A percentile compares a stretch with the other conserved stretches of the same genome.
phyloP scores from a whole-genome alignment of 2,888 invertebrate species.

The Perizoma affinitatum region DNA sequence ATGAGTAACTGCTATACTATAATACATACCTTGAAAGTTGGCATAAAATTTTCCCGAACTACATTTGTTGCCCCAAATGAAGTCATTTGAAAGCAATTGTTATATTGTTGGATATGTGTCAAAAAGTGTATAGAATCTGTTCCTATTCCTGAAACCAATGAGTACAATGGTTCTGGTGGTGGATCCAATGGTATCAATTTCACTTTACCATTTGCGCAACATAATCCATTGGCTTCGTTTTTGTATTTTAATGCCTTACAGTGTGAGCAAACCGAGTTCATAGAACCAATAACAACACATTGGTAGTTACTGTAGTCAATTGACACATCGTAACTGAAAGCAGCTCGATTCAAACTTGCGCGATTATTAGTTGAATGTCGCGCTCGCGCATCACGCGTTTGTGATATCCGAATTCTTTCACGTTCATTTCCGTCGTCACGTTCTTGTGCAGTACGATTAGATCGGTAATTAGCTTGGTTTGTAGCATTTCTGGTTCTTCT shows the following conservation, averaged over 20 bases:
- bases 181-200: slow-evolving; percentile 44
- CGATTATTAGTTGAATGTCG: too few species aligned
- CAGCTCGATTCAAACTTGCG: too few species aligned
- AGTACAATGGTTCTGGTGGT: slow-evolving; percentile 45
- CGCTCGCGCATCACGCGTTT: too few species aligned
- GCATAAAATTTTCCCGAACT: slow-evolving; percentile 40
- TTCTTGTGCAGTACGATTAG: too few species aligned
- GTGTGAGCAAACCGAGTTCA: slow-evolving; percentile 39
- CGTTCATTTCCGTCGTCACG: too few species aligned
- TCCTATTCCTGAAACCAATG: slow-evolving; percentile 44
- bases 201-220: slow-evolving; percentile 46
- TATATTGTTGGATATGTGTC: slow-evolving; percentile 46
- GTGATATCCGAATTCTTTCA: too few species aligned
- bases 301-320: not conserved
- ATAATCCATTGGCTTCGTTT: slow-evolving; percentile 47
- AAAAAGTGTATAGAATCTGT: slow-evolving; percentile 46
- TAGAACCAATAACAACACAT: slow-evolving; percentile 15
- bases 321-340: slow-evolving; percentile 22
- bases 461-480: too few species aligned
- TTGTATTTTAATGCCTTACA: slow-evolving; percentile 48
- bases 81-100: slow-evolving; percentile 50
- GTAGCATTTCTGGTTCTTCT: too few species aligned
- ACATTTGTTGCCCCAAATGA: slow-evolving; percentile 47
- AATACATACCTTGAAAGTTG: slow-evolving; percentile 30
- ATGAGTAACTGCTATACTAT: too few species aligned